A percentile compares a stretch with the other conserved stretches of the same genome.
Conservation (phyloP, 2,113 vertebrate species). For the Dissostichus mawsoni region DNA sequence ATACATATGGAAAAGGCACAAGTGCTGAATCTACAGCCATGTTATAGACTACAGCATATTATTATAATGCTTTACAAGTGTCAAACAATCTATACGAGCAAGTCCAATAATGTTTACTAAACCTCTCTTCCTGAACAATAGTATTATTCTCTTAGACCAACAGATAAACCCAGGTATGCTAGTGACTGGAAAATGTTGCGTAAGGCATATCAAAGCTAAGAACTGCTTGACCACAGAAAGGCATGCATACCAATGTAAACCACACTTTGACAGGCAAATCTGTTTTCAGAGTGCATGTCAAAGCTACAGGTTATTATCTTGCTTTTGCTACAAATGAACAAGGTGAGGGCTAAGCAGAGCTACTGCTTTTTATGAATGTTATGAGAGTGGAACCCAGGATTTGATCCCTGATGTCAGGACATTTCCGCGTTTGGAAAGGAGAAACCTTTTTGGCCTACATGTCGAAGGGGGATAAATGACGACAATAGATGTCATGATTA, state of each 20-base stretch:
- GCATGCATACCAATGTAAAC: neutral
- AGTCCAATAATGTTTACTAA: constrained; percentile 22
- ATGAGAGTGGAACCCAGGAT: neutral
- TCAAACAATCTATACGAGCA: constrained; percentile 32
- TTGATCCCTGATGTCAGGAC: neutral
- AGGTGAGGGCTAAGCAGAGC: neutral
- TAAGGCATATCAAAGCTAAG: neutral
- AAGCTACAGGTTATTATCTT: neutral
- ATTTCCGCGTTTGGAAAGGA: neutral
- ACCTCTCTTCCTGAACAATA: constrained; percentile 22
- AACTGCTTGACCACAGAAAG: neutral
- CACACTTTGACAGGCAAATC: neutral
- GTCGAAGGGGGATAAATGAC: neutral
- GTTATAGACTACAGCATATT: constrained; percentile 29
- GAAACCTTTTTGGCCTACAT: neutral
- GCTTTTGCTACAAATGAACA: neutral
- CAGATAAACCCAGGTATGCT: neutral
- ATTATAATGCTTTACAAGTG: constrained; percentile 29
- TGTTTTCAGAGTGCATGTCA: neutral
- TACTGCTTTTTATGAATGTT: neutral
- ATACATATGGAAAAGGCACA: constrained; percentile 36
- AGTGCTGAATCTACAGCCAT: constrained; percentile 48
- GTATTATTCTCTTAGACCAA: neutral
- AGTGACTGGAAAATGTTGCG: neutral
- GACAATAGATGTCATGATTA: neutral